Base-by-base conservation (phyloP, 2,113 vertebrate species). In the Bubo blakistoni region DNA sequence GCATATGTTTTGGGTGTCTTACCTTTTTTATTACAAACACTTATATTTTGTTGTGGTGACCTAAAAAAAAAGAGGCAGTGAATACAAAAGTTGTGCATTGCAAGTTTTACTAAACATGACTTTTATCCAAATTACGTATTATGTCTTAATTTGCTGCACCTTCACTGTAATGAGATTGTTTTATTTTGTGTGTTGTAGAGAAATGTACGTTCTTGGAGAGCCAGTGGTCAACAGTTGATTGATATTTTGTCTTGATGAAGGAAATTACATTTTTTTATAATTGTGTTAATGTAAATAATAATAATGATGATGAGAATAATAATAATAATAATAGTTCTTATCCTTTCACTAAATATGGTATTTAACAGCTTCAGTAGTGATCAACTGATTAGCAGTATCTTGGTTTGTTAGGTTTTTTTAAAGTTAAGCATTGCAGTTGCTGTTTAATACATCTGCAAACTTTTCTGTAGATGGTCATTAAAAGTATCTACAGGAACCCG, bases 391-490 rank as follows among this genome's bases (percentile, higher is more conserved):
- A 93, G 18, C 11, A 27, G 12, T 52, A 57, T 52, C 44, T 63
- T 63, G 19, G 4, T 72, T n/a, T 63, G 22, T 25, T 54, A 9
- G 2, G 2, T 10, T 69, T 79, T 94, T 96, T 94, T 69, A 11
- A 88, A 93, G 78, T 96, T 96, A 76, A 96, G 92, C 81, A 84
- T 89, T 97, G 82, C 92, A 30, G 16, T 96, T 96, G 79, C 91
- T 97, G 34, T 96, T 95, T 92, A 85, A 84, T 97, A 82, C 91
- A 94, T 95, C 95, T 98, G 92, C 94, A 97, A n/a, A 92, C 81
- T 96, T 96, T 96, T 95, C 92, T 97, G 78, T 96, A 95, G 93
- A 97, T 93, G 94, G 91, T 88, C 90, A 77, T 97, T 92, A 78
- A 70, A 92, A 96, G 93, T 91, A 93, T 92, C 96, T 98, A 87